phyloP scores from a whole-genome alignment of 2,888 invertebrate genomes.

The Ctena decussata region DNA sequence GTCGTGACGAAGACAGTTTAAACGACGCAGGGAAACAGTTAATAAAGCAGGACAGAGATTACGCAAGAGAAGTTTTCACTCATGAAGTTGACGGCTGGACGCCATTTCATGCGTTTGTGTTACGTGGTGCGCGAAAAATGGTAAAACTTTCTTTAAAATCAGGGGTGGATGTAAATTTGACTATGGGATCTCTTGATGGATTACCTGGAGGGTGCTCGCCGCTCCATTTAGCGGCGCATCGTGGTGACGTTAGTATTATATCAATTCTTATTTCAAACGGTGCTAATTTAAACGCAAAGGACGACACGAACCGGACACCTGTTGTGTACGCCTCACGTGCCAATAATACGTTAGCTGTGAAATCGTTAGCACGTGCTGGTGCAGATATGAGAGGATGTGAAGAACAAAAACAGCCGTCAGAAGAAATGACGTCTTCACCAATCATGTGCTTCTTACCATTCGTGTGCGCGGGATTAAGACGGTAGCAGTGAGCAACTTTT shows the following conservation, averaged over 20 bases:
- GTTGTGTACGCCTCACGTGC: constrained; percentile 75
- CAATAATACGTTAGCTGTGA: constrained; percentile 75
- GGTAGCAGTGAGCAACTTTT: constrained; percentile 26
- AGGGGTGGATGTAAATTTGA: constrained; percentile 75
- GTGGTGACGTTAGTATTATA: constrained; percentile 80
- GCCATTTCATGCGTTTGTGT: constrained; percentile 81
- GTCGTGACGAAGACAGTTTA: constrained; percentile 76
- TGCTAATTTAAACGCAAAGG: constrained; percentile 71
- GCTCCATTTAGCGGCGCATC: constrained; percentile 80
- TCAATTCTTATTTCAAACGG: constrained; percentile 74
- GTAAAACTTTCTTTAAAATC: constrained; percentile 76
- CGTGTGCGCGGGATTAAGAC: constrained; percentile 56
- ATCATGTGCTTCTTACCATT: constrained; percentile 64
- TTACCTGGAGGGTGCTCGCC: constrained; percentile 78
- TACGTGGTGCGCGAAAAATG: constrained; percentile 78
- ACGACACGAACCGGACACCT: constrained; percentile 69
- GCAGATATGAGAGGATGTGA: constrained; percentile 73
- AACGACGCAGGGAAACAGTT: constrained; percentile 71
- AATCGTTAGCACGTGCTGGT: constrained; percentile 77
- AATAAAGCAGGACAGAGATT: constrained; percentile 69
- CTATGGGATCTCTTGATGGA: constrained; percentile 79
- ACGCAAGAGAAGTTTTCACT: constrained; percentile 71
- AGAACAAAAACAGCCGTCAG: constrained; percentile 33
- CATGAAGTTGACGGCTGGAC: constrained; percentile 80
- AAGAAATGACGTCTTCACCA: constrained; percentile 51